These are phyloP conservation scores for Meloe dianella DNA, from an alignment of 2,888 invertebrate species.

Conservation along the genomic window DNA sequence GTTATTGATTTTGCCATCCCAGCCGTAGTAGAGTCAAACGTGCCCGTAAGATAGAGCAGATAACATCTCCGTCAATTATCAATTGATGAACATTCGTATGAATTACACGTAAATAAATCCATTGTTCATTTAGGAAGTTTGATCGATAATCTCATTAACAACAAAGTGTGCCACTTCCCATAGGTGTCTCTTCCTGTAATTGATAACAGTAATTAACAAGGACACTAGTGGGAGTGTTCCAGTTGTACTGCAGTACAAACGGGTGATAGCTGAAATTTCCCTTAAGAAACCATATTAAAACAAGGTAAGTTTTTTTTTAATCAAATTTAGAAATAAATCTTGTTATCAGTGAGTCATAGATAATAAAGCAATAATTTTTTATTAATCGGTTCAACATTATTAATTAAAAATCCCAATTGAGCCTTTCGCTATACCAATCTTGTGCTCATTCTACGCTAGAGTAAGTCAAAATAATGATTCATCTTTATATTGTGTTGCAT, in stretches of 20 bases:
- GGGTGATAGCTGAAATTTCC: neutral
- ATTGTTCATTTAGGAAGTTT: slow-evolving; percentile 24
- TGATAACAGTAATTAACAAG: slow-evolving; percentile 16
- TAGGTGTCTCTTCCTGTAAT: slow-evolving; percentile 13
- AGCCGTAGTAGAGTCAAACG: neutral
- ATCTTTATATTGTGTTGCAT: neutral
- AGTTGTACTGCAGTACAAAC: slow-evolving; percentile 9
- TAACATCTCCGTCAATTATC: neutral
- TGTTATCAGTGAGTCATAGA: no score
- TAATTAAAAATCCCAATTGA: neutral
- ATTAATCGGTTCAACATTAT: no score
- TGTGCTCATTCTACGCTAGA: neutral
- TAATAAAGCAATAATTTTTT: no score
- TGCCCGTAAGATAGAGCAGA: neutral
- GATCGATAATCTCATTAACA: slow-evolving; percentile 36
- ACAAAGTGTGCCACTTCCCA: slow-evolving; percentile 33
- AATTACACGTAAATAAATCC: no score
- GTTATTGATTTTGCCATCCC: slow-evolving; percentile 8
- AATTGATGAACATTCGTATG: no score
- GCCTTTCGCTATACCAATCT: neutral
- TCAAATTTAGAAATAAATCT: neutral
- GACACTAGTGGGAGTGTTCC: neutral
- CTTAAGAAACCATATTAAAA: neutral
- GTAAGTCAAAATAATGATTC: neutral
- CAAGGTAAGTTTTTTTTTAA: neutral